phyloP scores from a whole-genome alignment of 2,888 invertebrate genomes.

The Drosophila acutilabella region DNA sequence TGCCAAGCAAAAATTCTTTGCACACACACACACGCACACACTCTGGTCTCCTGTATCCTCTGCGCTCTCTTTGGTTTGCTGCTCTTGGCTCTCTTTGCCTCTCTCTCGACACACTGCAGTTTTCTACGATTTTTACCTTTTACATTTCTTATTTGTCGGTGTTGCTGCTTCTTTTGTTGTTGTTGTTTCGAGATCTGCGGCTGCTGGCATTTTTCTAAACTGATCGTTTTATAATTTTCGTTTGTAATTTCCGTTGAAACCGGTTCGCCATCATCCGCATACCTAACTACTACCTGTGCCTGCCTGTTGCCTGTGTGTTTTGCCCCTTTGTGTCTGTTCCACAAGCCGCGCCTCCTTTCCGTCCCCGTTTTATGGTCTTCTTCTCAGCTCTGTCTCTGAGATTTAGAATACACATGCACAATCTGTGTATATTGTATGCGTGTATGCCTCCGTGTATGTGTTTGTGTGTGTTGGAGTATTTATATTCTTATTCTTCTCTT shows the following conservation, averaged over 20 bases:
- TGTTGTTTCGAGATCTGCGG: constrained; percentile 39
- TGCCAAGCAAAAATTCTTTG: constrained; percentile 57
- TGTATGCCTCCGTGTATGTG: background rate
- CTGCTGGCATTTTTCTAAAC: constrained; percentile 76
- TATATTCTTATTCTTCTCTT: constrained; percentile 66
- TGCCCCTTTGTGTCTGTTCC: constrained; percentile 19
- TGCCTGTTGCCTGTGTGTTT: constrained; percentile 18
- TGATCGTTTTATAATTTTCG: constrained; percentile 83
- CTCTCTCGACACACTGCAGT: constrained; percentile 30
- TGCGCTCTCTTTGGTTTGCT: constrained; percentile 9
- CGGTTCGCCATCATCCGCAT: constrained; percentile 84
- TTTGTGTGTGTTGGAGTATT: constrained; percentile 31
- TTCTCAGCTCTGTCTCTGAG: constrained; percentile 54
- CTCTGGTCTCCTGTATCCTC: constrained; percentile 15
- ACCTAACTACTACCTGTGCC: constrained; percentile 74
- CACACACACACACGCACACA: constrained; percentile 27
- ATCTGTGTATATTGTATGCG: background rate
- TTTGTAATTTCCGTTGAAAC: constrained; percentile 85
- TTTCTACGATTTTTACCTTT: constrained; percentile 42
- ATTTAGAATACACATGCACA: constrained; percentile 59
- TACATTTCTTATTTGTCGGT: constrained; percentile 57
- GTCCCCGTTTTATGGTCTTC: constrained; percentile 33
- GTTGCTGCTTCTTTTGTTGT: constrained; percentile 51
- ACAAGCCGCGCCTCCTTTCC: constrained; percentile 57
- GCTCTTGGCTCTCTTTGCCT: constrained; percentile 11